Conservation (phyloP, 2,113 vertebrate species). For the Numida meleagris region DNA sequence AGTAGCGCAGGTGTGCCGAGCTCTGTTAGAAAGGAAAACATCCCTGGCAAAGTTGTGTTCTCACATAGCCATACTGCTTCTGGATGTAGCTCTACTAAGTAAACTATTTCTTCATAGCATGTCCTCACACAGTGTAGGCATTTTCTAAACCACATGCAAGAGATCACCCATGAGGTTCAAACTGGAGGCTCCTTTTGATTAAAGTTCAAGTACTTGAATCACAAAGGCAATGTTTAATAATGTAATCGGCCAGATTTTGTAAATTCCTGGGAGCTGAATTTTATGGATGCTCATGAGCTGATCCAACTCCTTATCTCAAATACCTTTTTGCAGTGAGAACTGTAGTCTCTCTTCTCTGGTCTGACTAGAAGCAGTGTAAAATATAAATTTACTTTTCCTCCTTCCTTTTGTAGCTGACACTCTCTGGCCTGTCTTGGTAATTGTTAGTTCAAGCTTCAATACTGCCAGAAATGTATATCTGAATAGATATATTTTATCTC, state of each 20-base stretch:
- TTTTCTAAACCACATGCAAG: background rate
- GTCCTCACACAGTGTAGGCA: background rate
- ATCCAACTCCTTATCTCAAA: background rate
- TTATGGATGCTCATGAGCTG: background rate
- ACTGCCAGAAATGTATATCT: constrained; percentile 49
- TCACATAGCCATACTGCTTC: background rate
- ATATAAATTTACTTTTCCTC: accelerated
- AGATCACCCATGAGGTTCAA: background rate
- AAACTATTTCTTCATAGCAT: background rate
- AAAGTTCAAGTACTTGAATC: accelerated
- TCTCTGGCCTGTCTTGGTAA: constrained; percentile 30
- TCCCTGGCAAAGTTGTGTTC: background rate
- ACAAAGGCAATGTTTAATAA: background rate
- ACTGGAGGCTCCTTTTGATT: background rate
- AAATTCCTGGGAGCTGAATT: background rate
- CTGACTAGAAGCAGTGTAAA: background rate
- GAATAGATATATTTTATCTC: constrained; percentile 1
- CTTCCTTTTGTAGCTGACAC: background rate
- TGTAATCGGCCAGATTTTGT: background rate
- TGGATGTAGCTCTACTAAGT: background rate
- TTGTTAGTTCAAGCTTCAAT: constrained; percentile 14
- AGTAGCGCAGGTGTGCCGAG: background rate
- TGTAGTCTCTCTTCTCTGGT: background rate
- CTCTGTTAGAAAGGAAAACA: background rate
- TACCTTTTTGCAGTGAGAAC: background rate